Conservation (phyloP, 1,140 invertebrate genomes). For the Melanaphis sacchari region DNA sequence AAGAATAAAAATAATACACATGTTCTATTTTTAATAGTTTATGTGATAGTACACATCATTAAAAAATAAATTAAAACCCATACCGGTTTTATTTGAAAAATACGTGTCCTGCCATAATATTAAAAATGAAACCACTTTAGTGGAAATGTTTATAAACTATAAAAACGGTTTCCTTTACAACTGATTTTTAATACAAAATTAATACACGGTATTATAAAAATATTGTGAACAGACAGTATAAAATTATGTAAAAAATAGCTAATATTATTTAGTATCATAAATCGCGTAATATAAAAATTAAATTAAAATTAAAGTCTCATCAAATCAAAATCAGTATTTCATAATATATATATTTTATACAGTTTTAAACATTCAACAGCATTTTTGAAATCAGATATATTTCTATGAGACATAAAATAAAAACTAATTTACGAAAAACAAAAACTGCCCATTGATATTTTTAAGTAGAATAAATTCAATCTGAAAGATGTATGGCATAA, state of each 20-base stretch:
- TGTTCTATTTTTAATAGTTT: background rate
- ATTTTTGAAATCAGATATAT: background rate
- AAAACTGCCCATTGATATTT: background rate
- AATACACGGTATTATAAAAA: background rate
- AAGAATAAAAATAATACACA: background rate
- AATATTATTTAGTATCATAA: background rate
- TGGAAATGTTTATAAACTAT: background rate
- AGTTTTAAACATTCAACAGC: background rate
- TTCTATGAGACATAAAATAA: background rate
- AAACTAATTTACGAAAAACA: background rate
- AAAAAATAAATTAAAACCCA: slow-evolving; percentile 4
- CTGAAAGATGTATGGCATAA: too few relatives aligned
- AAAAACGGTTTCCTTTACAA: background rate
- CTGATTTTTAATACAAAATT: background rate
- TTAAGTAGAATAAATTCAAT: background rate
- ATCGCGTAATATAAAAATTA: background rate
- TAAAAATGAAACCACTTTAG: background rate
- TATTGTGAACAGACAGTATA: background rate
- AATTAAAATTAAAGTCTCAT: background rate
- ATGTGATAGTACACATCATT: background rate
- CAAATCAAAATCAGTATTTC: background rate
- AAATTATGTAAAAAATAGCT: background rate
- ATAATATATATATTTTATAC: background rate
- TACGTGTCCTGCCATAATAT: slow-evolving; percentile 22
- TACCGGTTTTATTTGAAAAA: background rate